Base-by-base conservation (phyloP, 1,140 invertebrate genomes). In the Homarus americanus region DNA sequence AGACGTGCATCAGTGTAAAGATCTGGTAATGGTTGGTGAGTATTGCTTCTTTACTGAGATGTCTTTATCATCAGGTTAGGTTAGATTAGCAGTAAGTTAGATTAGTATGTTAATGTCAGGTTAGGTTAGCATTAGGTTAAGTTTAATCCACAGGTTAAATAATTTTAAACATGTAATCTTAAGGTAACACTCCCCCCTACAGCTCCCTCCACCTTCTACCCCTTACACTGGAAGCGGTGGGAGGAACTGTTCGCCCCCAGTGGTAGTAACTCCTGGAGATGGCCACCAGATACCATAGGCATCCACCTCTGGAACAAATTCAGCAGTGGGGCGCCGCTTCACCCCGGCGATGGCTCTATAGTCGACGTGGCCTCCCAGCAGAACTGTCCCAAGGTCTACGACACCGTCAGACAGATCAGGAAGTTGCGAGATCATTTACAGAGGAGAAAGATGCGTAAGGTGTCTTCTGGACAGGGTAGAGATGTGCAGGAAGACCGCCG, bases 291-390 rank as follows among this genome's bases (percentile, higher is more conserved):
- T 36, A 83, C 82, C 28, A 63, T 83, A 24, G 82, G 82, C 15
- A 83, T 83, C 58, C 82, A 83, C 58, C 36, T 83, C 1, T 83
- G 82, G 82, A 83, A 83, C 82, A 83, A 83, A 24, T 83, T 83
- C 63, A 83, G 82, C 36, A 41, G 53, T n/a, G 82, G 82, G 28
- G 58, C 82, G 1, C 82, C 82, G 0, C 36, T 83, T 32, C 82
- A 66, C 58, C 82, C 82, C 0, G 82, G 82, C 2, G 82, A 83
- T 38, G 82, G 82, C 82, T 83, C 82, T 1, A 28, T 83, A 0
- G 63, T 83, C 17, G 82, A 83, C 20, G 9, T 1, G 15, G 41
- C 82, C n/a, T 83, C 82, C 17, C 49, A 69, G 36, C 69, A 28
- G 58, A 72, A 83, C 58, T 83, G 82, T 40, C 82, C 82, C 32